Evolutionary conservation across 2,888 invertebrate genomes (phyloP), one percentile per base, ranked within the genome.

Genomic region (Epinotia demarniana): DNA sequence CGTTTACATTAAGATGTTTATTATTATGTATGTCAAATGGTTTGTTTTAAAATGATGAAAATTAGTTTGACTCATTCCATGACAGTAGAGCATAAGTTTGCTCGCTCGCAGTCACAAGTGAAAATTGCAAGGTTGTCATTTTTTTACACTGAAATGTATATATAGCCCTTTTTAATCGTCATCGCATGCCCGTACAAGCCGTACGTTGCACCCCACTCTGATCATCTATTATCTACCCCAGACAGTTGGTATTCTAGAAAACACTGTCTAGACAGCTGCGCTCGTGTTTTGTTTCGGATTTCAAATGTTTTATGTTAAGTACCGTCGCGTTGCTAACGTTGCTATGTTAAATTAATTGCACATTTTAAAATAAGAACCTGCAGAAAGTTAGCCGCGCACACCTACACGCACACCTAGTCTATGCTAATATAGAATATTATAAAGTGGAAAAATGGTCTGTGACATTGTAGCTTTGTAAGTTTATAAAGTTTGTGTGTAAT

Each of bases 161-260:
- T 46, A 43, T 27, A n/a, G 12, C 23, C 58, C 60, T 60, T 69
- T 57, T 69, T 13, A 13, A 39, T 18, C 3, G 4, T 16, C 9
- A 55, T 66, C 18, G 18, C 18, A 58, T 9, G 9, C 39, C 9
- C 8, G 3, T 23, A 53, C 49, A 53, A 53, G 66, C 9, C 39
- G 39, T 16, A 13, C 46, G 58, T 60, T 23, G 39, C 68, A 58
- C 60, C 60, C 60, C 27, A 53, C 33, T 33, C 53, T 66, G 66
- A 43, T 43, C 68, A 58, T 58, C n/a, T 58, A 46, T 69, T 69
- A 68, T 69, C 58, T 46, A 69, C 69, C 69, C 69, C 46, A 69
- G 69, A 69, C 69, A 60, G 69, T 46, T 33, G 18, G 23, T 33
- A 61, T 64, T 68, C 57, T 43, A 69, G 69, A 69, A 60, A 69